phyloP scores from a whole-genome alignment of 2,113 vertebrate species.

The Haplochromis vanheusdeni region DNA sequence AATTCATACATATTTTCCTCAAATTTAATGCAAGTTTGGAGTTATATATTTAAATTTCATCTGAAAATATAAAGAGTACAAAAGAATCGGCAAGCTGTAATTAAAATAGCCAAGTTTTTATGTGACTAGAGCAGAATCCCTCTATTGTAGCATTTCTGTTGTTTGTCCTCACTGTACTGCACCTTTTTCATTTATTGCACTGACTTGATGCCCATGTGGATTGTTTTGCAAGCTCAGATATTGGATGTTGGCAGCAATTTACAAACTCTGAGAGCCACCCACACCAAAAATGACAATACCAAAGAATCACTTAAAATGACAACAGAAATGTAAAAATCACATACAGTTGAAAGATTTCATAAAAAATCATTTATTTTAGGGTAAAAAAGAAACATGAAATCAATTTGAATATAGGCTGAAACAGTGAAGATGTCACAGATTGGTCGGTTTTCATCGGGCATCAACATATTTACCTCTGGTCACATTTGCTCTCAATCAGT shows the following conservation, averaged over 20 bases:
- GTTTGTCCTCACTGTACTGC: background rate
- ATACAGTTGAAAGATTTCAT: slow-evolving; percentile 5
- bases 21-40: background rate
- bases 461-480: slow-evolving; percentile 50
- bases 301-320: background rate
- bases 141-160: background rate
- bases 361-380: slow-evolving; percentile 73
- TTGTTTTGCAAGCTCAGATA: background rate
- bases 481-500: slow-evolving; percentile 14
- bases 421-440: slow-evolving; percentile 48
- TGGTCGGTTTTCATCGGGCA: slow-evolving; percentile 38
- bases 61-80: background rate
- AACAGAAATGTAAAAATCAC: background rate
- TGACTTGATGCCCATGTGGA: background rate
- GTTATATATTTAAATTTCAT: background rate
- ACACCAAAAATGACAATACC: background rate
- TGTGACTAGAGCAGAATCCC: background rate
- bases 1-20: background rate
- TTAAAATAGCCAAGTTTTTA: background rate
- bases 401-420: slow-evolving; percentile 58
- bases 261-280: background rate
- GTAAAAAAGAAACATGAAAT: slow-evolving; percentile 62
- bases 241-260: background rate
- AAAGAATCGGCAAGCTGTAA: background rate
- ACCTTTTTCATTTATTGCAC: background rate